Percentiles rank a stretch among this genome's conserved stretches.
phyloP scores from a whole-genome alignment of 2,888 invertebrate species.

The Xanthia togata region DNA sequence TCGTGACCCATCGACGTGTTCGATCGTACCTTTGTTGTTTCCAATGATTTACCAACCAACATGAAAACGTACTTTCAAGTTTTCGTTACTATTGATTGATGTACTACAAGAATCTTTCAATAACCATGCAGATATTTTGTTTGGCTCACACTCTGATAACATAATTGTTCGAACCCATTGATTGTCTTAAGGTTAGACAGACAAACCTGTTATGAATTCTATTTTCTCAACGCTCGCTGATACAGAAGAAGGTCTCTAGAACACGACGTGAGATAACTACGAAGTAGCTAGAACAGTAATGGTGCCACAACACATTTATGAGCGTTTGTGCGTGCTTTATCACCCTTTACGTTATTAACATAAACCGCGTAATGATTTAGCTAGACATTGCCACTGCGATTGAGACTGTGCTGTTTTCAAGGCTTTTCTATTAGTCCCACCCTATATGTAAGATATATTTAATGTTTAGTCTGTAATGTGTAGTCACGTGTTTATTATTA shows the following conservation, averaged over 20 bases:
- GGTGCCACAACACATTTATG: slow-evolving; percentile 76
- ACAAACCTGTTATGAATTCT: slow-evolving; percentile 58
- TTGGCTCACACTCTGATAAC: slow-evolving; percentile 15
- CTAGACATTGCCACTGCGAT: slow-evolving; percentile 74
- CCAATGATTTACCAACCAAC: slow-evolving; percentile 36
- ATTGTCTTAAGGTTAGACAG: slow-evolving; percentile 56
- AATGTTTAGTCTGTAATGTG: slow-evolving; percentile 38
- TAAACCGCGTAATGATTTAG: slow-evolving; percentile 79
- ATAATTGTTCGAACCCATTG: slow-evolving; percentile 24
- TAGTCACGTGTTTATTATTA: slow-evolving; percentile 57
- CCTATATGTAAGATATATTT: slow-evolving; percentile 50
- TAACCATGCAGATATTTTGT: neutral
- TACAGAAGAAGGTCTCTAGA: slow-evolving; percentile 66
- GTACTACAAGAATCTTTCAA: neutral
- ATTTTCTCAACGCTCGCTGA: slow-evolving; percentile 58
- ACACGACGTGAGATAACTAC: slow-evolving; percentile 75
- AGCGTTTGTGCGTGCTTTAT: slow-evolving; percentile 85
- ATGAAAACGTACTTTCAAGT: slow-evolving; percentile 21
- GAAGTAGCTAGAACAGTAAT: slow-evolving; percentile 69
- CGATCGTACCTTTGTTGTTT: slow-evolving; percentile 46
- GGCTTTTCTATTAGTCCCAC: slow-evolving; percentile 65
- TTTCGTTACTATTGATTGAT: slow-evolving; percentile 18
- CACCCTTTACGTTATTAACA: slow-evolving; percentile 78
- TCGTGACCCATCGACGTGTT: slow-evolving; percentile 55
- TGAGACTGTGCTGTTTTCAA: slow-evolving; percentile 69